Base-by-base conservation (phyloP, 1,140 invertebrate genomes). In the Drosophila mauritiana region DNA sequence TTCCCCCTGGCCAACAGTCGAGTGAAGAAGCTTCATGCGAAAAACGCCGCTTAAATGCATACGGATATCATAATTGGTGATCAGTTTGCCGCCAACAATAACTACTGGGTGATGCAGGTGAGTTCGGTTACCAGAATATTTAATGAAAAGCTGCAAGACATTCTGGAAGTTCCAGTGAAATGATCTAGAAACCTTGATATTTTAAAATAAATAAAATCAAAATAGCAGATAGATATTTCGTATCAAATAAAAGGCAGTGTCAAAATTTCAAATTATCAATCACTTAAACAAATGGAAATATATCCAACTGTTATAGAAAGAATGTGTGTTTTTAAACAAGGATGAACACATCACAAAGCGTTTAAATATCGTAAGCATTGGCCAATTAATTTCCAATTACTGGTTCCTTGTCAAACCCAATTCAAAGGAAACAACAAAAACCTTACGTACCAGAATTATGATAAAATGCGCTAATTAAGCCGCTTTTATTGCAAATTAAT, bases 31-130 rank as follows among this genome's bases (percentile, higher is more conserved):
- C 81, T 83, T 63, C 86, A 68, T 73, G 73, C 63, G 36, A 75
- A 75, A 63, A 91, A 85, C 84, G 88, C 79, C 73, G 73, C 84
- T 75, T 92, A 92, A 92, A 92, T 92, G 91, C 91, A 92, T 92
- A 92, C 90, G 91, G 91, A 92, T 92, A 92, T 92, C 62, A 90
- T 91, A 85, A 91, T 92, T 79, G 89, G 91, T 73, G 91, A 92
- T 81, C 91, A 91, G 73, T 91, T 92, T 89, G 80, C 85, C 85
- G 75, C 76, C 90, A 91, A 84, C 90, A 91, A 91, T 52, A 89
- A 92, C 72, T 92, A 90, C 72, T 92, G 91, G 91, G 91, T 92
- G 91, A 92, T 92, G 91, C 91, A 92, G 91, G 91, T 92, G 64
- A 91, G 82, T 63, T 20, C 8, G 7, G 7, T 31, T 27, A 17